These are phyloP conservation scores for Asarcornis scutulata DNA, from an alignment of 2,113 vertebrate genomes.

Conservation along the genomic window DNA sequence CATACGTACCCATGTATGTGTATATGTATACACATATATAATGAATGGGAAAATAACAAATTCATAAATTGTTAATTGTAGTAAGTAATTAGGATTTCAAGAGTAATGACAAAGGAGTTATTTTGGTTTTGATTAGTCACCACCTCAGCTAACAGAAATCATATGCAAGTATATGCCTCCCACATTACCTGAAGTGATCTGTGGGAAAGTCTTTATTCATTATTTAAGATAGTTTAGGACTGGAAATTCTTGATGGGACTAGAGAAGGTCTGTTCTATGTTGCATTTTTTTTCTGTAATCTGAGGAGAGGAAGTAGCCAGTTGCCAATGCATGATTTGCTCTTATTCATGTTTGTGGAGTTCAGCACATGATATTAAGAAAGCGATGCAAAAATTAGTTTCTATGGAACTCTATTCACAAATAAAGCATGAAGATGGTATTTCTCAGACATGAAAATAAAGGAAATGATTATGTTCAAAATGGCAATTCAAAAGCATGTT, in stretches of 20 bases:
- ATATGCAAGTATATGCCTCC: neutral
- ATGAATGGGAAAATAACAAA: neutral
- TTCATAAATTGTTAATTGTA: neutral
- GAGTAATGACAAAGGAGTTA: neutral
- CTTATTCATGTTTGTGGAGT: neutral
- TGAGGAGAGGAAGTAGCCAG: neutral
- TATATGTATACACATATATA: neutral
- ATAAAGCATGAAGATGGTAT: neutral
- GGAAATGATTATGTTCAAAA: neutral
- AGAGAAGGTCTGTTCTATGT: neutral
- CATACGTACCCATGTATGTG: neutral
- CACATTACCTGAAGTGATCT: neutral
- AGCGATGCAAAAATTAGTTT: neutral
- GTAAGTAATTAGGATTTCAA: neutral
- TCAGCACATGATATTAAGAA: neutral
- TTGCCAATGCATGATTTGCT: neutral
- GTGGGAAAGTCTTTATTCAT: neutral
- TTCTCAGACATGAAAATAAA: neutral
- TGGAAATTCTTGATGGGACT: neutral
- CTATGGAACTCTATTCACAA: neutral
- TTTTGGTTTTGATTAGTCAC: neutral
- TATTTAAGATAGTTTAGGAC: neutral
- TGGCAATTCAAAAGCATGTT: neutral
- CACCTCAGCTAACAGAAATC: slow-evolving; percentile 3
- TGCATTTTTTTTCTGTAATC: neutral